Percentiles rank a stretch among this genome's conserved stretches.
Conservation (phyloP, 2,113 vertebrate genomes). For the Philantomba maxwellii region DNA sequence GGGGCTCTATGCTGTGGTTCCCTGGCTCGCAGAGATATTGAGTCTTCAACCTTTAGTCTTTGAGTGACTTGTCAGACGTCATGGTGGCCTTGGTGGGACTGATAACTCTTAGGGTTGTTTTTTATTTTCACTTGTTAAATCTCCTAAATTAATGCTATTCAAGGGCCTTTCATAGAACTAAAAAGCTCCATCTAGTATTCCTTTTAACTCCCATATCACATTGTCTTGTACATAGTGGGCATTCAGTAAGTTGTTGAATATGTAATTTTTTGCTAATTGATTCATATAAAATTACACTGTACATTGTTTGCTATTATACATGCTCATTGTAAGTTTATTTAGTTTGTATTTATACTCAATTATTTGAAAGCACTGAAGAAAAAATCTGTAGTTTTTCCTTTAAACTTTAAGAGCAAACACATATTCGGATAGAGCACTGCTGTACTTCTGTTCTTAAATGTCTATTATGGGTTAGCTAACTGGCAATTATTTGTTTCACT, state of each 20-base stretch:
- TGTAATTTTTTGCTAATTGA: slow-evolving; percentile 59
- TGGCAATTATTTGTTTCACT: slow-evolving; percentile 16
- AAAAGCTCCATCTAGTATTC: background rate
- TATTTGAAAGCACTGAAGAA: slow-evolving; percentile 9
- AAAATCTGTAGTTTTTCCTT: slow-evolving; percentile 12
- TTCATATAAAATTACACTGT: slow-evolving; percentile 39
- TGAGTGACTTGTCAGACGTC: background rate
- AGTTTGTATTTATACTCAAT: slow-evolving; percentile 35
- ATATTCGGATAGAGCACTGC: background rate
- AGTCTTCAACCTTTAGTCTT: background rate
- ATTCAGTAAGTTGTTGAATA: slow-evolving; percentile 26
- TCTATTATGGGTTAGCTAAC: background rate
- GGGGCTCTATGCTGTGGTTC: background rate
- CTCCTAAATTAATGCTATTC: slow-evolving; percentile 36
- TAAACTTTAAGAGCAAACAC: slow-evolving; percentile 14
- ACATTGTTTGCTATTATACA: slow-evolving; percentile 47
- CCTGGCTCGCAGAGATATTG: background rate
- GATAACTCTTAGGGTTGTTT: background rate
- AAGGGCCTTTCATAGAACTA: background rate
- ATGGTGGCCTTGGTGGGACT: background rate
- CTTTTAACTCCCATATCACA: slow-evolving; percentile 24
- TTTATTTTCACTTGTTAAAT: slow-evolving; percentile 2
- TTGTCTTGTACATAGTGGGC: background rate
- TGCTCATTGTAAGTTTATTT: slow-evolving; percentile 46
- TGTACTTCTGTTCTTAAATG: background rate